phyloP scores from a whole-genome alignment of 2,113 vertebrate genomes.

The Oncorhynchus kisutch region DNA sequence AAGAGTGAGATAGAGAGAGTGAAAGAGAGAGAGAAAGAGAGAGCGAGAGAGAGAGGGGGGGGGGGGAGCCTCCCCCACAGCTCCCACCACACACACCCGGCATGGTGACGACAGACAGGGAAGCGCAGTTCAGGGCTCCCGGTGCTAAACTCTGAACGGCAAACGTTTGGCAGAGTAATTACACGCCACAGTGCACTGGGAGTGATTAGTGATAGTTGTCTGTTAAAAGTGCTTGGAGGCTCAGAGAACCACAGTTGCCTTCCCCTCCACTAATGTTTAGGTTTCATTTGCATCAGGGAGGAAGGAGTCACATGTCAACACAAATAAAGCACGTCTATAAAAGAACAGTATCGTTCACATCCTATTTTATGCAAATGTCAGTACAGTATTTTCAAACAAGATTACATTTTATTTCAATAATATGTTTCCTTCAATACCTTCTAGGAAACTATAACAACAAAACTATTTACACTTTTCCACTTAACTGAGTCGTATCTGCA shows the following conservation, averaged over 20 bases:
- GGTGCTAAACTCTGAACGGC: constrained; percentile 78
- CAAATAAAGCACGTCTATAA: constrained; percentile 42
- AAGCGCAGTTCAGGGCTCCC: constrained; percentile 74
- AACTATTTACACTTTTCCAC: too few species aligned
- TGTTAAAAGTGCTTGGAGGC: constrained; percentile 72
- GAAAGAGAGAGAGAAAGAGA: background rate
- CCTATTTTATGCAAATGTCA: constrained; percentile 11
- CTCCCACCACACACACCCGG: background rate
- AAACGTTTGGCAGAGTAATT: constrained; percentile 78
- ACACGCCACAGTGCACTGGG: constrained; percentile 76
- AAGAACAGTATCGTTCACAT: constrained; percentile 1
- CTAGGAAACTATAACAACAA: background rate
- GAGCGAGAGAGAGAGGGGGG: background rate
- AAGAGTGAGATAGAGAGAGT: background rate
- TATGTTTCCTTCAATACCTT: background rate
- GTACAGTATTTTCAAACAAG: background rate
- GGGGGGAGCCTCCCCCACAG: background rate
- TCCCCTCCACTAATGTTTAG: constrained; percentile 65
- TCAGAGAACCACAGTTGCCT: constrained; percentile 63
- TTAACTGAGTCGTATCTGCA: too few species aligned
- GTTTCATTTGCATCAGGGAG: constrained; percentile 69
- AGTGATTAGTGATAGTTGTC: constrained; percentile 80
- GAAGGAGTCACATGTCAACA: constrained; percentile 67
- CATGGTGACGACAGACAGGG: constrained; percentile 70
- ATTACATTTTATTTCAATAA: background rate